These are phyloP conservation scores for Caradrina kadenii DNA, from an alignment of 2,888 invertebrate species.

Conservation along the genomic window DNA sequence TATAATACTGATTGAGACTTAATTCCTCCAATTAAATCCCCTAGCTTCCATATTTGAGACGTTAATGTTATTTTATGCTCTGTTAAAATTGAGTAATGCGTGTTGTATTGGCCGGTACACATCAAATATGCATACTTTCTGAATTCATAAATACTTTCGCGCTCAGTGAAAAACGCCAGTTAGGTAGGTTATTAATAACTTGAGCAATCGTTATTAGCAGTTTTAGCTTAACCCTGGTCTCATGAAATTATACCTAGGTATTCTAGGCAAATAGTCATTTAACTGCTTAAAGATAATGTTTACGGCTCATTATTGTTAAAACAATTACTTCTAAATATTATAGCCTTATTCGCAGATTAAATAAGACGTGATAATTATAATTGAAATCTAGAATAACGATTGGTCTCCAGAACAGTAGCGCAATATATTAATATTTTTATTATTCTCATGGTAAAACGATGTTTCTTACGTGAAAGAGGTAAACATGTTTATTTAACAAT, in stretches of 20 bases:
- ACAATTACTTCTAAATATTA: not conserved
- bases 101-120: slow-evolving; percentile 48
- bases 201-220: slow-evolving; percentile 3
- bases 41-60: slow-evolving; percentile 19
- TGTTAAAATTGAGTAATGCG: slow-evolving; percentile 56
- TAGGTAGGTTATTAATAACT: slow-evolving; percentile 7
- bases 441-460: slow-evolving; percentile 41
- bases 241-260: too few species aligned
- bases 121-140: slow-evolving; percentile 55
- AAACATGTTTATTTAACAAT: slow-evolving; percentile 33
- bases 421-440: slow-evolving; percentile 36
- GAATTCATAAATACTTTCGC: slow-evolving; percentile 53
- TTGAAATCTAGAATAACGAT: slow-evolving; percentile 9
- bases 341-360: not conserved
- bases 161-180: slow-evolving; percentile 20
- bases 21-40: slow-evolving; percentile 27
- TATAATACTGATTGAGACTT: not conserved
- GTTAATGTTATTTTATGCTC: slow-evolving; percentile 59
- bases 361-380: not conserved
- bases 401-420: slow-evolving; percentile 21
- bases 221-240: not conserved
- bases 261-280: too few species aligned
- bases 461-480: slow-evolving; percentile 9
- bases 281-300: not conserved
- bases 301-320: not conserved